These are phyloP conservation scores for Lacerta viridis DNA, from an alignment of 2,797 vertebrate species.

Conservation along the genomic window DNA sequence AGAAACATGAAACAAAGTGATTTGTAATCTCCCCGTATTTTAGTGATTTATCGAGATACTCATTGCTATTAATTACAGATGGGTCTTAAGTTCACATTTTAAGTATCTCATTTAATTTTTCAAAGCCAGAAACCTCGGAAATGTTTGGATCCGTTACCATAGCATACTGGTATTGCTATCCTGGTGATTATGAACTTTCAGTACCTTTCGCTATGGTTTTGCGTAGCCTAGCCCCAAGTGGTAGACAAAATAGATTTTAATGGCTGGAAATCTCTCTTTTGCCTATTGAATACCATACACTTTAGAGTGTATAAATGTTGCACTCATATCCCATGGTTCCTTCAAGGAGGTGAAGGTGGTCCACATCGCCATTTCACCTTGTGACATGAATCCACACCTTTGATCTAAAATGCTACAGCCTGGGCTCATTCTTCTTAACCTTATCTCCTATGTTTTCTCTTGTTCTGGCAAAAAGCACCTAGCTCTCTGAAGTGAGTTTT, in stretches of 20 bases:
- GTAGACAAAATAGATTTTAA: background rate
- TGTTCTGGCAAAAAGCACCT: background rate
- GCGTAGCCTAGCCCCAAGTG: background rate
- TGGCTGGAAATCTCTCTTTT: background rate
- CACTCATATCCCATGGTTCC: too few relatives aligned
- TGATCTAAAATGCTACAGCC: background rate
- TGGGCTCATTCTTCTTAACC: background rate
- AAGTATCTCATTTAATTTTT: conserved; percentile 32
- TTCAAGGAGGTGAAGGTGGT: too few relatives aligned
- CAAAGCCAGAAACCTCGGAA: conserved; percentile 25
- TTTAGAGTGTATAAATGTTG: background rate
- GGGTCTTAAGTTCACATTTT: conserved; percentile 35
- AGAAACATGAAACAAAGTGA: conserved; percentile 25
- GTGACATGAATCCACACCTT: too few relatives aligned
- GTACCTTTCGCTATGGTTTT: background rate
- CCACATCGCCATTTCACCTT: too few relatives aligned
- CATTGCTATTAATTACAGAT: conserved; percentile 35
- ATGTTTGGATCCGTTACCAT: background rate
- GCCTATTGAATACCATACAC: background rate
- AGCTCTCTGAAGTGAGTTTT: background rate
- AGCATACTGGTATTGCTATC: background rate
- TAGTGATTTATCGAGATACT: conserved; percentile 39
- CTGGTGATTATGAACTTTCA: conserved; percentile 18
- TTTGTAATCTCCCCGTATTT: conserved; percentile 30
- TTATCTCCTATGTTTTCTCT: background rate